Base-by-base conservation (phyloP, 2,113 vertebrate species). In the Sorex fumeus region DNA sequence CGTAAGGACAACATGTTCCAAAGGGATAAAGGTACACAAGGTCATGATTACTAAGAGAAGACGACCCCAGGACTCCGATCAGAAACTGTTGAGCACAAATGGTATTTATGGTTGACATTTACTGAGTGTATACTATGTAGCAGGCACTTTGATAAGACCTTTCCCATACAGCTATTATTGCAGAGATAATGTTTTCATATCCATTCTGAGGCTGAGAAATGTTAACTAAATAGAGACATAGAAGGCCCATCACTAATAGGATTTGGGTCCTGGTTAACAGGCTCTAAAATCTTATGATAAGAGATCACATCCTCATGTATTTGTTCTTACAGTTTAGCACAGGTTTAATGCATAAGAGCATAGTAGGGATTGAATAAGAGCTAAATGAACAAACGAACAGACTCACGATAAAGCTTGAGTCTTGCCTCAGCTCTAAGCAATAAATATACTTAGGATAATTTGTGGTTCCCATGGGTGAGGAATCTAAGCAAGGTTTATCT, bases 121-220 rank as follows among this genome's bases (percentile, higher is more conserved):
- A 69, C 8, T 43, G 69, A 34, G 32, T 71, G 40, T 23, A 32
- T 74, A 23, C 28, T 69, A n/a, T 43, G 32, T 40, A 36, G 47
- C 13, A 47, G 43, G 32, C 6, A 47, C 50, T 45, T 60, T 90
- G 77, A n/a, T 91, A 53, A 67, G 69, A 50, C 15, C 12, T 84
- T 91, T 77, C 16, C 10, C 13, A 23, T 60, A 1, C 2, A 23
- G 9, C 34, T 15, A 30, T 77, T 50, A 60, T 21, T 60, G 57
- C 19, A 60, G 16, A 64, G 47, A 53, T 67, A 62, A 19, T 43
- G 5, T 87, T 94, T 70, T 88, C 27, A 90, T 60, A 16, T 86
- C 53, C 10, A 30, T 78, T 70, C 82, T 74, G 67, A 62, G 74
- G 19, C 53, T 36, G 21, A 88, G 84, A 70, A 88, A 70, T 3